phyloP scores from a whole-genome alignment of 2,113 vertebrate genomes.

The Melanocharis versteri region DNA sequence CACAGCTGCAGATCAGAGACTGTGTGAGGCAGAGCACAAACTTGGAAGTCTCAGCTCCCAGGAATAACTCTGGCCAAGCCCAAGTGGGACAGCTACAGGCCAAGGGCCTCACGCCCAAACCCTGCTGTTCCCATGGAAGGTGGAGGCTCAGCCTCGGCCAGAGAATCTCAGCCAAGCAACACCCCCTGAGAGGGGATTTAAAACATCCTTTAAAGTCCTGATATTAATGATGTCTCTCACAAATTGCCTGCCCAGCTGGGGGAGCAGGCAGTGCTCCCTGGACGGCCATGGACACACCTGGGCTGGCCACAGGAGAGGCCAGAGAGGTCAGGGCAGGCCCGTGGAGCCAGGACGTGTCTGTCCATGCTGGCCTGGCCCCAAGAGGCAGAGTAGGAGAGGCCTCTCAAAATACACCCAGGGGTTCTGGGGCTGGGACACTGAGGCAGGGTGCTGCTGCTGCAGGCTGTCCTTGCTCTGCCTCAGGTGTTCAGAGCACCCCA shows the following conservation, averaged over 20 bases:
- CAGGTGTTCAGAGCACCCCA: background rate
- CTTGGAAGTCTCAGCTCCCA: background rate
- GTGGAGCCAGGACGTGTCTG: rapidly evolving
- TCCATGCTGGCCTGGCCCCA: rapidly evolving
- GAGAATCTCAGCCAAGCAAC: background rate
- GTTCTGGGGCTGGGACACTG: too few relatives aligned
- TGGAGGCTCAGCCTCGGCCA: background rate
- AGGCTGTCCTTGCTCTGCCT: background rate
- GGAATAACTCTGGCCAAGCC: background rate
- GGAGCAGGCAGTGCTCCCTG: background rate
- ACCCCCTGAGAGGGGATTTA: background rate
- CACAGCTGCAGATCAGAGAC: too few relatives aligned
- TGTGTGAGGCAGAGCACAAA: background rate
- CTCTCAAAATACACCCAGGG: rapidly evolving
- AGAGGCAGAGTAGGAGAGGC: background rate
- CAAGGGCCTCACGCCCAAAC: background rate
- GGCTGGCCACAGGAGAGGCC: background rate
- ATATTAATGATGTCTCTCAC: background rate
- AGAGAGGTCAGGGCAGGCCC: background rate
- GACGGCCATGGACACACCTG: rapidly evolving
- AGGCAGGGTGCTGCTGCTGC: background rate
- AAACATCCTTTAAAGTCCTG: background rate
- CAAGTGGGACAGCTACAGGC: background rate
- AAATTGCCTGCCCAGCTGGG: background rate
- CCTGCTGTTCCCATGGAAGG: background rate